phyloP scores from a whole-genome alignment of 2,888 invertebrate genomes.

The Macrophya annulata region DNA sequence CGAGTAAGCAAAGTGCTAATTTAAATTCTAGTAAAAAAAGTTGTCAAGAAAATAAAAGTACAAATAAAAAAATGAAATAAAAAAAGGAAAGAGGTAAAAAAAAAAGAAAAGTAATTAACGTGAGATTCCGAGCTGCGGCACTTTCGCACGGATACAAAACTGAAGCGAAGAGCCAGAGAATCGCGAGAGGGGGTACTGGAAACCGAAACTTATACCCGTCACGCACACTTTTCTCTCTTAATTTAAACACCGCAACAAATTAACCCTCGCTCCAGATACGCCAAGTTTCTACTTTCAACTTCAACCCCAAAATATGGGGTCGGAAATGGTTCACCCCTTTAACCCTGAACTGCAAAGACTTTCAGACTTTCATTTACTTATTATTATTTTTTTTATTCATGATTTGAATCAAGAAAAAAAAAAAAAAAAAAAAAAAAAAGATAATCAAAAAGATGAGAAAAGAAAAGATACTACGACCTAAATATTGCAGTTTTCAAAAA shows the following conservation, averaged over 20 bases:
- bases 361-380: not conserved
- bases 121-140: conserved; percentile 25
- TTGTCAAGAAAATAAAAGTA: not conserved
- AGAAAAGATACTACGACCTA: too few species aligned
- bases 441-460: not conserved
- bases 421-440: too few species aligned
- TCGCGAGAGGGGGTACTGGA: too few species aligned
- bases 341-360: not conserved
- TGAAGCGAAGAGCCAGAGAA: not conserved
- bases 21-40: conserved; percentile 27
- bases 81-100: not conserved
- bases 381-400: not conserved
- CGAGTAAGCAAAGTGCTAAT: conserved; percentile 23
- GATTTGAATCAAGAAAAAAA: too few species aligned
- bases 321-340: not conserved
- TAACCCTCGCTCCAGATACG: conserved; percentile 29
- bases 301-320: not conserved
- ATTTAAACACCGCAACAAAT: conserved; percentile 45
- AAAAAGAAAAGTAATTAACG: conserved; percentile 39
- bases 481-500: too few species aligned
- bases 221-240: conserved; percentile 42
- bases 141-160: conserved; percentile 29
- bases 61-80: not conserved
- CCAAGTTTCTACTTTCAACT: conserved; percentile 18
- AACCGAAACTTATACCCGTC: conserved; percentile 23